Base-by-base conservation (phyloP, 2,888 invertebrate species). In the Lasius fuliginosus region DNA sequence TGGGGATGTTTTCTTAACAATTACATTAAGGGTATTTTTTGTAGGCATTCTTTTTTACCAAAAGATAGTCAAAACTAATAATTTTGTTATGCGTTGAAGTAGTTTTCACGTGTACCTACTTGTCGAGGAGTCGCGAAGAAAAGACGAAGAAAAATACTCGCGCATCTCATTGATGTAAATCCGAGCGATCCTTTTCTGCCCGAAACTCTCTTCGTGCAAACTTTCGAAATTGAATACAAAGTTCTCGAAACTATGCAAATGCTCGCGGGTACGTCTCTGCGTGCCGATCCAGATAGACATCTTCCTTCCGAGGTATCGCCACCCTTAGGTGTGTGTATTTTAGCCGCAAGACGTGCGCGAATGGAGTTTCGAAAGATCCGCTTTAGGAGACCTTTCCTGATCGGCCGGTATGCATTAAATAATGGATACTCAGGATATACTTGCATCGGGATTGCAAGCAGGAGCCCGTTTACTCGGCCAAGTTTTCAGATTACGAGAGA, bases 391-490 rank as follows among this genome's bases (percentile, higher is more conserved):
- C 23, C 30, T 71, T 71, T 33, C n/a, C 42, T n/a, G 69, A 79
- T 71, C 58, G 58, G 15, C 18, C 18, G 1, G 23, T 33, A 36
- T 46, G 18, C 79, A n/a, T 30, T 58, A 79, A 79, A 60, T 71
- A 60, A 60, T 12, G 58, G 23, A 79, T 67, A 56, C 4, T 56
- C 40, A 40, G 12, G 18, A 15, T 64, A 11, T 69, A 79, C 58
- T 79, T 30, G 71, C 56, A 68, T 67, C 36, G 15, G 40, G 58
- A 79, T 68, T 23, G 40, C 60, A 79, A 79, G 33, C 56, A 56
- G 36, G 56, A 69, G 58, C 33, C 12, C 46, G 9, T 23, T 69
- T 58, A 33, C 56, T 71, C 46, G 79, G 58, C 58, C 79, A 71
- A 79, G 46, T 42, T 71, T 71, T 79, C 46, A 42, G 69, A 68